These are phyloP conservation scores for Timema cristinae DNA, from an alignment of 2,888 invertebrate genomes.

Conservation along the genomic window DNA sequence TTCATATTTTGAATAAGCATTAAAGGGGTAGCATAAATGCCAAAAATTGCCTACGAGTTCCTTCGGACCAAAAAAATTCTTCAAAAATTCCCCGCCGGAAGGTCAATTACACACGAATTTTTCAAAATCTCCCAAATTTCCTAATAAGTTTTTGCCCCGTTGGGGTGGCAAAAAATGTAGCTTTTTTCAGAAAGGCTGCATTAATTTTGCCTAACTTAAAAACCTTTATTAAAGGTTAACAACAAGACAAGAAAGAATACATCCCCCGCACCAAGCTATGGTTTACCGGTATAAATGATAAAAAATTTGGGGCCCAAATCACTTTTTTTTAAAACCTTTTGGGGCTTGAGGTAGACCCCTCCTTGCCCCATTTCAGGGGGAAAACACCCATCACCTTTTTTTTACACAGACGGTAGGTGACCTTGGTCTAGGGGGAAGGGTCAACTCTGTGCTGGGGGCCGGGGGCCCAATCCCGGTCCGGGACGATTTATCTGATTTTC, in stretches of 20 bases:
- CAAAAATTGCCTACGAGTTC: neutral
- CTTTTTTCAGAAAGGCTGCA: constrained; percentile 28
- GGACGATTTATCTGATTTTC: too few relatives aligned
- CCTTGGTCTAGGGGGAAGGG: too few relatives aligned
- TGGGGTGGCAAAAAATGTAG: constrained; percentile 26
- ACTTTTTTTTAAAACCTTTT: constrained; percentile 26
- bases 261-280: constrained; percentile 17
- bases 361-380: constrained; percentile 23
- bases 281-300: constrained; percentile 21
- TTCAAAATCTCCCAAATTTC: constrained; percentile 20
- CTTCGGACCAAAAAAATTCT: constrained; percentile 24
- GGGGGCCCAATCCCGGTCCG: too few relatives aligned
- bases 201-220: constrained; percentile 24
- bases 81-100: constrained; percentile 27
- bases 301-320: constrained; percentile 22
- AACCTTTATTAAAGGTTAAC: constrained; percentile 19
- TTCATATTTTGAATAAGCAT: constrained; percentile 7
- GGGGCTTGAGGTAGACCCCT: constrained; percentile 26
- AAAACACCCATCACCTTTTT: constrained; percentile 26
- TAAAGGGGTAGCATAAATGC: neutral
- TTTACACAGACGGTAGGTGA: too few relatives aligned
- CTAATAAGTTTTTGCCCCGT: constrained; percentile 26
- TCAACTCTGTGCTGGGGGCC: too few relatives aligned
- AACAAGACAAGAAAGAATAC: constrained; percentile 18
- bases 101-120: constrained; percentile 21